A percentile compares a stretch with the other conserved stretches of the same genome.
Evolutionary conservation across 2,113 vertebrate species (phyloP).

Genomic region (Myrmecobius fasciatus): DNA sequence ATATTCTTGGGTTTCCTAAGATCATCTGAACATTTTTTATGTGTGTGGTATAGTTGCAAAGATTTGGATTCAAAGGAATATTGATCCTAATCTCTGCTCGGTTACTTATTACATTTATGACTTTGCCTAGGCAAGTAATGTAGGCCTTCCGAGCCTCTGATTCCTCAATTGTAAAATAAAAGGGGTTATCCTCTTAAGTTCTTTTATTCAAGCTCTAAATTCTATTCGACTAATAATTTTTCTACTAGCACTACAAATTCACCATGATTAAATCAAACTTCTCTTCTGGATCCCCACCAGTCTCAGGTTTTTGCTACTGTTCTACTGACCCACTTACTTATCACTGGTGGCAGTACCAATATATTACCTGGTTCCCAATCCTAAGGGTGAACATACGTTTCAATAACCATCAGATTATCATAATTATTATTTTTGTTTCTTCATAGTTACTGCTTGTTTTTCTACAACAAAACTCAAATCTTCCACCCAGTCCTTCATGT

Average conservation of each 20-base stretch:
- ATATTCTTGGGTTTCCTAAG: neutral
- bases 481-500: conserved; percentile 43
- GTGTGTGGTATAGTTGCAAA: neutral
- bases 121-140: neutral
- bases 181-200: neutral
- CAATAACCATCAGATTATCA: conserved; percentile 8
- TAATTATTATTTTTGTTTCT: conserved; percentile 45
- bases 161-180: neutral
- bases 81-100: neutral
- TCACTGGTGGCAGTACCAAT: neutral
- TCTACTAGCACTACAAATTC: neutral
- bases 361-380: neutral
- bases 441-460: conserved; percentile 59
- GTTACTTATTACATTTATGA: neutral
- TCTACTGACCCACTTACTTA: conserved; percentile 4
- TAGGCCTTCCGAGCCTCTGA: neutral
- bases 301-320: neutral
- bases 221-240: neutral
- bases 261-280: neutral
- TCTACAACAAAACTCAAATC: conserved; percentile 37
- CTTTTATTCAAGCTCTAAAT: neutral
- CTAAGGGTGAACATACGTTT: neutral
- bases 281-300: neutral
- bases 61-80: neutral
- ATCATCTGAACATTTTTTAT: neutral